Conservation (phyloP, 2,797 vertebrate species). For the Loris lydekkerianus region DNA sequence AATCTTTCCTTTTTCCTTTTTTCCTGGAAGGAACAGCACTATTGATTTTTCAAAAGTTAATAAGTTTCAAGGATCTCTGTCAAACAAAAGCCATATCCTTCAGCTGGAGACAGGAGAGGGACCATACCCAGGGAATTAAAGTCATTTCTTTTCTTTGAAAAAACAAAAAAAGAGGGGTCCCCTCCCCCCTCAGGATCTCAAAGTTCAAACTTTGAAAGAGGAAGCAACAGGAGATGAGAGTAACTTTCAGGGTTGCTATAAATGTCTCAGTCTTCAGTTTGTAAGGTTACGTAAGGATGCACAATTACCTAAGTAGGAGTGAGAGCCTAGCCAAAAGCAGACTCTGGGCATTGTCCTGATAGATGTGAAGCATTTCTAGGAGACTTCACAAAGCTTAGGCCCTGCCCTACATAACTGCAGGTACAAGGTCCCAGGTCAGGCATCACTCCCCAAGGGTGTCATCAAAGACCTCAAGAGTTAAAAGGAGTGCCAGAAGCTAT, state of each 20-base stretch:
- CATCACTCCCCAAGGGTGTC: neutral
- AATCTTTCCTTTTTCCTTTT: neutral
- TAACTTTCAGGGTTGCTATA: slow-evolving; percentile 68
- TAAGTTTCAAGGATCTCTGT: slow-evolving; percentile 58
- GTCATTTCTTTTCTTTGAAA: slow-evolving; percentile 21
- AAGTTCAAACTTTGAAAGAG: slow-evolving; percentile 74
- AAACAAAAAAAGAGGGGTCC: neutral
- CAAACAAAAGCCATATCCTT: slow-evolving; percentile 60
- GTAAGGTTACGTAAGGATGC: slow-evolving; percentile 71
- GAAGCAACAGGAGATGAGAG: slow-evolving; percentile 63
- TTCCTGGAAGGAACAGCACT: slow-evolving; percentile 17
- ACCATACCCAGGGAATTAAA: slow-evolving; percentile 62
- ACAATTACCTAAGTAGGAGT: slow-evolving; percentile 72
- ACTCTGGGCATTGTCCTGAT: slow-evolving; percentile 57
- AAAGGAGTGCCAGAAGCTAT: neutral
- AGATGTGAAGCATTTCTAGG: neutral
- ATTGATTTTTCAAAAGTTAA: slow-evolving; percentile 58
- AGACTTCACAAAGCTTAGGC: slow-evolving; percentile 17
- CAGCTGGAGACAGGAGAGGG: neutral
- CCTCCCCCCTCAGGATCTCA: slow-evolving; percentile 13
- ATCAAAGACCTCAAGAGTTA: slow-evolving; percentile 58
- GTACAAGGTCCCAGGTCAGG: slow-evolving; percentile 28
- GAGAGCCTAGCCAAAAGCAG: slow-evolving; percentile 60
- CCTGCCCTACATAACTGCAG: neutral
- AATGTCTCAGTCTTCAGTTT: slow-evolving; percentile 62